A percentile compares a stretch with the other conserved stretches of the same genome.
Evolutionary conservation across 1,140 invertebrate species (phyloP).

Genomic region (Microplitis demolitor): DNA sequence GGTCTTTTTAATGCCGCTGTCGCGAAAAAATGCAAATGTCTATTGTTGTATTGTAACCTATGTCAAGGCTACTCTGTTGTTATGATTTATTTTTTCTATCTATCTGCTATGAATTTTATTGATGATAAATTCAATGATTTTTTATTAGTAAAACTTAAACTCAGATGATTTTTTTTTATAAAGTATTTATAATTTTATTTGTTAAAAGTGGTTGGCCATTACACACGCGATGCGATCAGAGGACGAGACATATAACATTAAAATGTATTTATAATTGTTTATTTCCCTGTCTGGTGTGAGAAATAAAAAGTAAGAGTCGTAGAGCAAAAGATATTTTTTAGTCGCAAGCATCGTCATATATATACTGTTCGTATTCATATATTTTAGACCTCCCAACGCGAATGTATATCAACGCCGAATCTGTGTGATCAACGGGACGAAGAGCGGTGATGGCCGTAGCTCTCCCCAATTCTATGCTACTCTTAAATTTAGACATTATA

Average conservation of each 20-base stretch:
- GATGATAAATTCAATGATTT: too few relatives aligned
- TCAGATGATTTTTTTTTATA: too few relatives aligned
- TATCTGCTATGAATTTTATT: too few relatives aligned
- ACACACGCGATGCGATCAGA: neutral
- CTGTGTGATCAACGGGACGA: conserved; percentile 12
- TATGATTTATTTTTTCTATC: too few relatives aligned
- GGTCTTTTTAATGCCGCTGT: neutral
- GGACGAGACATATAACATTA: neutral
- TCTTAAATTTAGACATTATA: conserved; percentile 37
- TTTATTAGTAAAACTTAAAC: too few relatives aligned
- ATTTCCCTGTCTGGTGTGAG: conserved; percentile 13
- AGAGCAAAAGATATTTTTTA: conserved; percentile 20
- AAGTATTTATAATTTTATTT: neutral
- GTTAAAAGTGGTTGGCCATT: neutral
- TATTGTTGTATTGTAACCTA: too few relatives aligned
- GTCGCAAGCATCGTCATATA: neutral
- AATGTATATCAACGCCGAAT: conserved; percentile 25
- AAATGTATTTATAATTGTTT: conserved; percentile 27
- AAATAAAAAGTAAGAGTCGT: neutral
- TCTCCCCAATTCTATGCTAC: conserved; percentile 28
- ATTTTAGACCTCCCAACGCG: conserved; percentile 22
- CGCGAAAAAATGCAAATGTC: too few relatives aligned
- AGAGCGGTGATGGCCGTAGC: conserved; percentile 1
- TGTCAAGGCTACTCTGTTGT: too few relatives aligned
- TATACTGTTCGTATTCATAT: conserved; percentile 8